Conservation (phyloP, 2,888 invertebrate genomes). For the Pachliopta kotzebuea region DNA sequence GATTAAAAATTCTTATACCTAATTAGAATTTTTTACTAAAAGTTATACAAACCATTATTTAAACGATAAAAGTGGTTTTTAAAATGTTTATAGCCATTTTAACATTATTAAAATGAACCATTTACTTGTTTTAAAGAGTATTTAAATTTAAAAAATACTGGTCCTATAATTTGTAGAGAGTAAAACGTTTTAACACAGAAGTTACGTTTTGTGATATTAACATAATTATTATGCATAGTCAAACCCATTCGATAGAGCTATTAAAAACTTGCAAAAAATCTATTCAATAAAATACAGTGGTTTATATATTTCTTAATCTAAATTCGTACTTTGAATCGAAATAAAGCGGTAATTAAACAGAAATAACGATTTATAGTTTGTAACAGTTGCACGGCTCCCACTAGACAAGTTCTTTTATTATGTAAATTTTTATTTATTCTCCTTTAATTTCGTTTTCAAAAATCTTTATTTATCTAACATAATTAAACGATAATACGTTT, state of each 20-base stretch:
- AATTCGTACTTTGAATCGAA: constrained; percentile 12
- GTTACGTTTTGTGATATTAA: not conserved
- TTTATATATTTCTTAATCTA: constrained; percentile 6
- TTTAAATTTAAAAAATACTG: not conserved
- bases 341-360: constrained; percentile 18
- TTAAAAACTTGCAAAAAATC: constrained; percentile 7
- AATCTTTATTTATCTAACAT: not conserved
- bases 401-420: constrained; percentile 17
- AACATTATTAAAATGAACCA: too few relatives aligned
- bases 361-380: constrained; percentile 19
- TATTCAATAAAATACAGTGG: constrained; percentile 9
- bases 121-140: too few relatives aligned
- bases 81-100: too few relatives aligned
- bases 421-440: not conserved
- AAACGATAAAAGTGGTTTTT: too few relatives aligned
- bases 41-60: too few relatives aligned
- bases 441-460: not conserved
- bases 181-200: not conserved
- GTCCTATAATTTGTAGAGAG: not conserved
- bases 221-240: constrained; percentile 6
- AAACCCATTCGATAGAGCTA: not conserved
- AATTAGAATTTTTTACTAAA: too few relatives aligned
- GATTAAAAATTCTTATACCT: too few relatives aligned
- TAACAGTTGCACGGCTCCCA: constrained; percentile 3
- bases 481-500: too few relatives aligned